Evolutionary conservation across 2,797 vertebrate species (phyloP), one percentile per base, ranked within the genome.

Genomic region (Falco biarmicus): DNA sequence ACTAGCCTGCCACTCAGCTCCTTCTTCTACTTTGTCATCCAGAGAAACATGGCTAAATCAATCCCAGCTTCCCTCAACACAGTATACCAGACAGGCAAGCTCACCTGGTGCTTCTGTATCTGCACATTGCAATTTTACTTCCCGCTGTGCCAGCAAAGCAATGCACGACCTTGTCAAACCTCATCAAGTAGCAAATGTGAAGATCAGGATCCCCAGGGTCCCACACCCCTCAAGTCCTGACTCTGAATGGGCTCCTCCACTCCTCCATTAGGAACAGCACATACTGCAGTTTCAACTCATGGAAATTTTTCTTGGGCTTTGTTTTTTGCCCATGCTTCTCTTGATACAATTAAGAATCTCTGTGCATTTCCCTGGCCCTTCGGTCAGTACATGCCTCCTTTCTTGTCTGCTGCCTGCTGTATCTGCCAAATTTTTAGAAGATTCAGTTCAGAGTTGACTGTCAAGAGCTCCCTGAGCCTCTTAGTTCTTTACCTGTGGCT

Each of bases 111-210:
- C 28, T 89, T 93, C 66, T 86, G 39, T 84, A 81, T 39, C 22
- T 47, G 41, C 74, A 43, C 47, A 31, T 13, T 64, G 25, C 48
- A 90, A 64, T 95, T 86, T 94, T 91, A 45, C 53, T 91, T 93
- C 75, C 39, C 41, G 91, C 50, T 43, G 60, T 59, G 79, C 13
- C 65, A 41, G 26, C 31, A 32, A 85, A 87, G 56, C 54, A 61
- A 78, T 56, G 32, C 26, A 77, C 90, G 73, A 87, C 56, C 21
- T 96, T 96, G 43, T 78, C 80, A 95, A 54, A 96, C 65, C 43
- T 86, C 81, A 93, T 91, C 45, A 81, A 78, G 50, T 24, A 93
- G 53, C 0, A 3, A 91, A 80, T 15, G 5, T 45, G 29, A 92
- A 73, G 83, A 90, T 65, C 39, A 87, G 32, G 43, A 41, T 84